Conservation (phyloP, 2,888 invertebrate species). For the Oscheius sp. region DNA sequence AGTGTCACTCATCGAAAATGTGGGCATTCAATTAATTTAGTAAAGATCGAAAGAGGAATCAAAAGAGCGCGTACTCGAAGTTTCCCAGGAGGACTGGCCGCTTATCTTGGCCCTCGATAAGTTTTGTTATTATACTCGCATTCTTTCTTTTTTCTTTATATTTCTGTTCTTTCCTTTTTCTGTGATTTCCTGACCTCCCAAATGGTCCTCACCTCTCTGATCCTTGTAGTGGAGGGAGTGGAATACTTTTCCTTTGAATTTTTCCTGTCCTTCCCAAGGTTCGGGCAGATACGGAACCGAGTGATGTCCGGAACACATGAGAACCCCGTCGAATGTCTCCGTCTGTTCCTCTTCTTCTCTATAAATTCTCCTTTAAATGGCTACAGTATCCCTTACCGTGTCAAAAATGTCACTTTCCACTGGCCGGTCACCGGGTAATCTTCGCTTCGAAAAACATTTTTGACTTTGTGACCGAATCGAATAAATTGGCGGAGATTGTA, state of each 20-base stretch:
- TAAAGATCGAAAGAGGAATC: too few species aligned
- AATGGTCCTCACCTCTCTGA: constrained; percentile 43
- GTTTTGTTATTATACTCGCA: too few species aligned
- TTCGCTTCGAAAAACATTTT: constrained; percentile 58
- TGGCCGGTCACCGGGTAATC: constrained; percentile 72
- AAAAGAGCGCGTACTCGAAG: too few species aligned
- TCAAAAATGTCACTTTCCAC: constrained; percentile 69
- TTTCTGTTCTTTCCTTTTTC: too few species aligned
- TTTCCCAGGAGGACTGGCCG: too few species aligned
- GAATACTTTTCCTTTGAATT: constrained; percentile 67
- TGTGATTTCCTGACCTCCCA: too few species aligned
- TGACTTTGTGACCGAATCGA: constrained; percentile 63
- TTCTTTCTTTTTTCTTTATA: too few species aligned
- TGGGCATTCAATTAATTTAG: too few species aligned
- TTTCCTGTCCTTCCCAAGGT: constrained; percentile 60
- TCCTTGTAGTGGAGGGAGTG: constrained; percentile 73
- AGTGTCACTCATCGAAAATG: too few species aligned
- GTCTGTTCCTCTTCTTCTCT: constrained; percentile 42
- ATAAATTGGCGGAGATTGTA: constrained; percentile 62
- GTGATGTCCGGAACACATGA: constrained; percentile 77
- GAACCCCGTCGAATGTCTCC: constrained; percentile 75
- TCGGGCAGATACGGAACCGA: constrained; percentile 74
- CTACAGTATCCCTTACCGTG: constrained; percentile 41
- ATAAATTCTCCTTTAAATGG: not conserved
- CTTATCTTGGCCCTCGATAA: too few species aligned